Percentiles rank a stretch among this genome's conserved stretches.
These are phyloP conservation scores for Poecilia gillii DNA, from an alignment of 2,797 vertebrate genomes.

Conservation along the genomic window DNA sequence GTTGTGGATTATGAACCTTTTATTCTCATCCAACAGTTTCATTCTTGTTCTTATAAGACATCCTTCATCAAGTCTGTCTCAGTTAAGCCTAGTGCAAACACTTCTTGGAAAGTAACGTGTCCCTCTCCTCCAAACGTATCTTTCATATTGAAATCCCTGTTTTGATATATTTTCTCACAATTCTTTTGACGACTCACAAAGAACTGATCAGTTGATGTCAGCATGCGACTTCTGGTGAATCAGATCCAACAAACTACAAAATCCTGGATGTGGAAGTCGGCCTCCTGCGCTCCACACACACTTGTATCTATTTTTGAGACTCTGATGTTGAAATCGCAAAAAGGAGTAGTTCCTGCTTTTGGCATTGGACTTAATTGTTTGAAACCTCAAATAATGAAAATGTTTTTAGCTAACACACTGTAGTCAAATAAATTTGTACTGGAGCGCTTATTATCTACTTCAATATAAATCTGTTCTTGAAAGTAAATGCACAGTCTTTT, in stretches of 20 bases:
- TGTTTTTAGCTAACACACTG: no score
- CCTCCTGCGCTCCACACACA: neutral
- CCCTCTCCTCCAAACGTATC: neutral
- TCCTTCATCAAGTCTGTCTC: neutral
- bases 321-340: neutral
- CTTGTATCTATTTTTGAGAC: neutral
- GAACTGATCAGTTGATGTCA: neutral
- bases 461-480: no score
- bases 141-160: neutral
- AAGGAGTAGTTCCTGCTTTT: neutral
- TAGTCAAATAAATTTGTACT: no score
- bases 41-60: neutral
- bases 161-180: neutral
- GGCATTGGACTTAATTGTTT: no score
- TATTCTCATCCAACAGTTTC: constrained; percentile 6
- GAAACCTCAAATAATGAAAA: no score
- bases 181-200: neutral
- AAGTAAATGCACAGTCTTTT: no score
- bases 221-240: neutral
- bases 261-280: neutral
- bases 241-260: no score
- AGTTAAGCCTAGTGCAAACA: neutral
- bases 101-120: neutral
- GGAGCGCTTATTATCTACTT: no score
- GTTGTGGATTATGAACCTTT: constrained; percentile 9